phyloP scores from a whole-genome alignment of 2,797 vertebrate genomes.

The Chromobotia macracanthus region DNA sequence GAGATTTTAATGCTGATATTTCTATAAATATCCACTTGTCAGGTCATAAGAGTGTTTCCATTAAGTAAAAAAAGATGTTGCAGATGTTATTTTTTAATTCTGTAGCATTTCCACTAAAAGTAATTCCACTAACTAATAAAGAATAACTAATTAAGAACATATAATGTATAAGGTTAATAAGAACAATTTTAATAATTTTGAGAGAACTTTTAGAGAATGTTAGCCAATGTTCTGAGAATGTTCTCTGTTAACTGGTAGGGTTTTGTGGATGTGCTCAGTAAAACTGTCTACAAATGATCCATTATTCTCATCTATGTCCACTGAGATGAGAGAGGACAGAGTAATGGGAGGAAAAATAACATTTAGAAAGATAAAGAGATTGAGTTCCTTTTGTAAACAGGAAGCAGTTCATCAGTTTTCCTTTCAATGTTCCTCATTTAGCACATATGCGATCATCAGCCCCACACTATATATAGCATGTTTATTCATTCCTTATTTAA shows the following conservation, averaged over 20 bases:
- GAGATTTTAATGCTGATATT: background rate
- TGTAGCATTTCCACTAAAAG: no score
- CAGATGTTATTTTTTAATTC: no score
- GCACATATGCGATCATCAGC: background rate
- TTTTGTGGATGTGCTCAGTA: no score
- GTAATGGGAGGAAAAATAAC: slow-evolving; percentile 20
- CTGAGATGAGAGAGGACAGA: slow-evolving; percentile 10
- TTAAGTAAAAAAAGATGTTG: background rate
- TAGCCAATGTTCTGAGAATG: no score
- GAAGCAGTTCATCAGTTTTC: slow-evolving; percentile 47
- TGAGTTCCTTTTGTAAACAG: slow-evolving; percentile 50
- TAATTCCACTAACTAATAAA: no score
- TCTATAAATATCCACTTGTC: background rate
- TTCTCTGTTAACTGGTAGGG: no score
- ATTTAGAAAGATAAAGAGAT: slow-evolving; percentile 19
- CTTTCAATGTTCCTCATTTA: slow-evolving; percentile 18
- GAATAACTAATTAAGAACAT: no score
- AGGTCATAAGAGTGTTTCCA: background rate
- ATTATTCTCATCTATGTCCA: slow-evolving; percentile 2
- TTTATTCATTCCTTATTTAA: slow-evolving; percentile 6
- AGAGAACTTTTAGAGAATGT: no score
- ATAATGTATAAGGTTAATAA: no score
- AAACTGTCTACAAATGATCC: background rate
- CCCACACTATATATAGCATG: slow-evolving; percentile 2
- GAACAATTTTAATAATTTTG: no score